These are phyloP conservation scores for Peromyscus polionotus DNA, from an alignment of 2,113 vertebrate species.

Conservation along the genomic window DNA sequence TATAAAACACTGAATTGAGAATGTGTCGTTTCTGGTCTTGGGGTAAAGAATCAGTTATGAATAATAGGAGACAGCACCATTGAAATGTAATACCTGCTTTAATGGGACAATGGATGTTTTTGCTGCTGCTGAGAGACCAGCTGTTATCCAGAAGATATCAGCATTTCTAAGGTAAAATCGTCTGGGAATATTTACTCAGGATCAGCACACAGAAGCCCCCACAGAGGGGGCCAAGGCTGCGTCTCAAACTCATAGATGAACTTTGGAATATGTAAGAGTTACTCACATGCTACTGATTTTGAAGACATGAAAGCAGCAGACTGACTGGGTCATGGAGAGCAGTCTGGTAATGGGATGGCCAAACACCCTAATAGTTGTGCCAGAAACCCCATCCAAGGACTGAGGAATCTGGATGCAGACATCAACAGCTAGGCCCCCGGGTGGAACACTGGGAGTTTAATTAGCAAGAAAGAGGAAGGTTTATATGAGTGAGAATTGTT, in stretches of 20 bases:
- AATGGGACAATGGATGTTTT: neutral
- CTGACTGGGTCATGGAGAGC: neutral
- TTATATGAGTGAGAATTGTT: too few species aligned
- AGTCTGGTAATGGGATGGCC: neutral
- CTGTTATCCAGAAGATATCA: neutral
- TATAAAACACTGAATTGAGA: neutral
- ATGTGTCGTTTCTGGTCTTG: neutral
- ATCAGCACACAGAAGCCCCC: neutral
- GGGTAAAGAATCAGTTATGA: neutral
- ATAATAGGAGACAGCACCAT: neutral
- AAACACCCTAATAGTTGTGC: too few species aligned
- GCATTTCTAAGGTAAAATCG: neutral
- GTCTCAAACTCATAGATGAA: neutral
- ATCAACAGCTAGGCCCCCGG: too few species aligned
- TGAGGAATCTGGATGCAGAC: too few species aligned
- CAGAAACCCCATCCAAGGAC: too few species aligned
- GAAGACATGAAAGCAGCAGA: neutral
- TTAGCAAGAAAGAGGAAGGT: too few species aligned
- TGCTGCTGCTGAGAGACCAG: neutral
- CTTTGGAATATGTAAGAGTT: neutral
- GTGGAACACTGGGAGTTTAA: too few species aligned
- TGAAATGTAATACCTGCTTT: neutral
- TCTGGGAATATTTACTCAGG: neutral
- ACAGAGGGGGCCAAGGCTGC: neutral
- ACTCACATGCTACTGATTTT: neutral